Base-by-base conservation (phyloP, 2,113 vertebrate genomes). In the Bubo bubo region DNA sequence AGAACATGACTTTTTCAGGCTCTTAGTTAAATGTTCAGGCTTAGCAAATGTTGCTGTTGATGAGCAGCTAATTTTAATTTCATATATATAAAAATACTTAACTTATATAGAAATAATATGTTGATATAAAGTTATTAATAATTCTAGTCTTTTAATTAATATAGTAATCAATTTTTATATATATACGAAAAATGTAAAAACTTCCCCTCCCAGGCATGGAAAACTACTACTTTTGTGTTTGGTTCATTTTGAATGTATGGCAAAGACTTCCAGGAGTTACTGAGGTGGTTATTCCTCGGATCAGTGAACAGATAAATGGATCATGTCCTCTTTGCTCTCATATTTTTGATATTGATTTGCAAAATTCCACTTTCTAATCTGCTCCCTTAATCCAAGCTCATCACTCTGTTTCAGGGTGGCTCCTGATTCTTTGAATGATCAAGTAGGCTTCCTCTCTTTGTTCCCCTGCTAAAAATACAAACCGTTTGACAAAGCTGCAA, bases 381-480 rank as follows among this genome's bases (percentile, higher is more conserved):
- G 24, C 12, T 23, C 17, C 18, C 32, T 89, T 86, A 82, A 88
- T 90, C 66, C 0, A 0, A 96, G 50, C n/a, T 93, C 49, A 74
- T 92, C 27, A 7, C 24, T 89, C 67, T 75, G 39, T 70, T 91
- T 93, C 62, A 55, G 50, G 20, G 66, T 67, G 37, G 39, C 41
- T 90, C 12, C 84, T 62, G 91, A 91, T 90, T 91, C 76, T 93
- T 49, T 87, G 93, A 79, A 86, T 91, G 89, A 86, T 96, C 77
- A 88, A 97, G 52, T 62, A 88, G 77, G 67, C 26, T 94, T 95
- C 55, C 18, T 86, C 22, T 77, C 85, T 91, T 77, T 93, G 50
- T 90, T 94, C 43, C 39, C 35, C 19, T 45, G 35, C 92, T 92
- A 53, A 43, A 67, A 88, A 68, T 26, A 58, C 35, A 77, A 87